Evolutionary conservation across 2,797 vertebrate genomes (phyloP), one percentile per base, ranked within the genome.

Genomic region (Ataeniobius toweri): DNA sequence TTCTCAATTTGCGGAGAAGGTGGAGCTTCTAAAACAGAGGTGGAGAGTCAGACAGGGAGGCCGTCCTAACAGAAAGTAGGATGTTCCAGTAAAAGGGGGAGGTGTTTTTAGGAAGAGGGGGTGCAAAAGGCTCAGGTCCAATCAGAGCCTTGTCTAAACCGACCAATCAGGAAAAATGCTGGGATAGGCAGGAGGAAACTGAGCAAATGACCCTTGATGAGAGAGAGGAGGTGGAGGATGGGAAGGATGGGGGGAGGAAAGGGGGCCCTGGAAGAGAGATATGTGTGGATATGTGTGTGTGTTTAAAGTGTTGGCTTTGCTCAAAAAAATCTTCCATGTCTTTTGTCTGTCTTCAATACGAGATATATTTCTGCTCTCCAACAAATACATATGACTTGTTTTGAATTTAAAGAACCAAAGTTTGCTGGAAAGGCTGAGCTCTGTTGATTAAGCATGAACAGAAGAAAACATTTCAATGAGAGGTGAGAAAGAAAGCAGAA

Each of bases 191-290:
- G 82, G 87, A 92, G 92, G 90, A 94, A 93, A 79, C 85, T 77
- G 82, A 88, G 91, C 88, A 94, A 94, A 94, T 93, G 86, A 91
- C 86, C 90, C 88, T 87, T 93, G 92, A 94, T 94, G 89, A 94
- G 87, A 86, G 87, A 86, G 85, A 73, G 81, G 69, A 63, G 78
- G 80, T 67, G 88, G 88, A 85, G 87, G 85, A 88, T 89, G 89
- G 84, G 82, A 85, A 61, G 72, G 79, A 83, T 67, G 80, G 72
- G 81, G 83, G 82, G 82, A 61, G 67, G 71, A 71, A 44, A 76
- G 73, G 87, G 83, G 91, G 88, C 81, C 88, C 78, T 79, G 59
- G 71, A 73, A 89, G 67, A 84, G 79, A 71, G 59, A 78, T 73
- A 74, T 82, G 53, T 85, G 83, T 71, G 61, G 39, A 53, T 68